Evolutionary conservation across 2,888 invertebrate genomes (phyloP).

Genomic region (Caenorhabditis sp.): DNA sequence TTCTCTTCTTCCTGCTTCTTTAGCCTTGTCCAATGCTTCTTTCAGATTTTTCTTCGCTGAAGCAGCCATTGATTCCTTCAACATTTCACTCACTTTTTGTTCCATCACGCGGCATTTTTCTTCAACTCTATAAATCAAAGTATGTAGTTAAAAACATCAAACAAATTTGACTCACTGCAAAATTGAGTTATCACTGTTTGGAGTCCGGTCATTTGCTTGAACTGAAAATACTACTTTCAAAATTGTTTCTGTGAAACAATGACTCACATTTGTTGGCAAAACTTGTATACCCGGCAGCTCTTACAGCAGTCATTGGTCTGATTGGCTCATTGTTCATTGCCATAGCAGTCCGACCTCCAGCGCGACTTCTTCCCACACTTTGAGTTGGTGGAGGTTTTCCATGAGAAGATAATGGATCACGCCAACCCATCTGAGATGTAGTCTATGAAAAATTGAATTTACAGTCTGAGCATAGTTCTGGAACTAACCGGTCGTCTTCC

Average conservation of each 20-base stretch:
- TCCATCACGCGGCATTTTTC: constrained; percentile 90
- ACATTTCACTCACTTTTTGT: constrained; percentile 84
- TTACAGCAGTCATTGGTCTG: constrained; percentile 93
- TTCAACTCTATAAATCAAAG: constrained; percentile 79
- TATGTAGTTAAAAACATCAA: neutral
- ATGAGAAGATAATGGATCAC: constrained; percentile 26
- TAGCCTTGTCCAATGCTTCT: constrained; percentile 85
- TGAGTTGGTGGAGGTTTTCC: constrained; percentile 38
- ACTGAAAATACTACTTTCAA: constrained; percentile 30
- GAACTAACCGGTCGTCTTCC: constrained; percentile 78
- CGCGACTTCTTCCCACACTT: constrained; percentile 27
- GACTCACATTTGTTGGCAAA: constrained; percentile 72
- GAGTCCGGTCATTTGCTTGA: constrained; percentile 37
- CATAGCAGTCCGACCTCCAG: constrained; percentile 47
- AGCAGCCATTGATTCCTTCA: constrained; percentile 87
- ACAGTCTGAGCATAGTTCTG: neutral
- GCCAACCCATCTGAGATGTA: constrained; percentile 35
- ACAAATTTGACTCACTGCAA: constrained; percentile 8
- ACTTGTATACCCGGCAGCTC: constrained; percentile 93
- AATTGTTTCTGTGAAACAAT: neutral
- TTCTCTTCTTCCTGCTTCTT: constrained; percentile 93
- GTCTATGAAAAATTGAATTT: too few species aligned
- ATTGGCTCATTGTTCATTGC: constrained; percentile 68
- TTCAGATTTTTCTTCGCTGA: constrained; percentile 75
- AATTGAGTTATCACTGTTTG: constrained; percentile 6